These are phyloP conservation scores for Meiosimyza decipiens DNA, from an alignment of 2,888 invertebrate genomes.

Conservation along the genomic window DNA sequence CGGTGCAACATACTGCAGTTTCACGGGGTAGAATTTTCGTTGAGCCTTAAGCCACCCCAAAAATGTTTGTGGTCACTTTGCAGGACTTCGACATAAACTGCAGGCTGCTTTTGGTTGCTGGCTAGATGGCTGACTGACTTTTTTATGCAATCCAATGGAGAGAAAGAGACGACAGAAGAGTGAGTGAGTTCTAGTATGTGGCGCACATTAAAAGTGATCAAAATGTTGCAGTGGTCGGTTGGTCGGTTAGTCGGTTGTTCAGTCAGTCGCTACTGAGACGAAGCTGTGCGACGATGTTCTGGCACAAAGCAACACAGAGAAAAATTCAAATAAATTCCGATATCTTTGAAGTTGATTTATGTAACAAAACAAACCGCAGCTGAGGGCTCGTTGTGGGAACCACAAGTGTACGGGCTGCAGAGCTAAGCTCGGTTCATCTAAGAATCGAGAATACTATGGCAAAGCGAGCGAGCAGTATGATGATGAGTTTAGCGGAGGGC, in stretches of 20 bases:
- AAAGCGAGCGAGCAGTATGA: neutral
- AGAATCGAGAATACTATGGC: conserved; percentile 1
- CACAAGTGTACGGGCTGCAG: conserved; percentile 12
- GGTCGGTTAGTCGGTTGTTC: too few relatives aligned
- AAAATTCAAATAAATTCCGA: conserved; percentile 32
- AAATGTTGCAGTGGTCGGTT: conserved; percentile 24
- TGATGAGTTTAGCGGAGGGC: neutral
- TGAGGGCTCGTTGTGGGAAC: conserved; percentile 25
- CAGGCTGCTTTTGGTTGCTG: neutral
- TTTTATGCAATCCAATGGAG: neutral
- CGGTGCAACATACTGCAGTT: too few relatives aligned
- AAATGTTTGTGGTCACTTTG: conserved; percentile 22
- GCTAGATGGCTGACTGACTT: too few relatives aligned
- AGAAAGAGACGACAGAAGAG: neutral
- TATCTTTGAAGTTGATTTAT: conserved; percentile 36
- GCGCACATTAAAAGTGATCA: conserved; percentile 31
- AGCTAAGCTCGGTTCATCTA: neutral
- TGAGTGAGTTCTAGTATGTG: conserved; percentile 2
- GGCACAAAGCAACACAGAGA: neutral
- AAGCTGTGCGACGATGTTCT: too few relatives aligned
- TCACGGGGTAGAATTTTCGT: neutral
- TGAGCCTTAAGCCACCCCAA: conserved; percentile 11
- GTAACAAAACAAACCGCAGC: conserved; percentile 33
- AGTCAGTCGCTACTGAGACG: too few relatives aligned
- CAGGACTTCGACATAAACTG: conserved; percentile 15